Base-by-base conservation (phyloP, 2,888 invertebrate genomes). In the Flexamia atlantica region DNA sequence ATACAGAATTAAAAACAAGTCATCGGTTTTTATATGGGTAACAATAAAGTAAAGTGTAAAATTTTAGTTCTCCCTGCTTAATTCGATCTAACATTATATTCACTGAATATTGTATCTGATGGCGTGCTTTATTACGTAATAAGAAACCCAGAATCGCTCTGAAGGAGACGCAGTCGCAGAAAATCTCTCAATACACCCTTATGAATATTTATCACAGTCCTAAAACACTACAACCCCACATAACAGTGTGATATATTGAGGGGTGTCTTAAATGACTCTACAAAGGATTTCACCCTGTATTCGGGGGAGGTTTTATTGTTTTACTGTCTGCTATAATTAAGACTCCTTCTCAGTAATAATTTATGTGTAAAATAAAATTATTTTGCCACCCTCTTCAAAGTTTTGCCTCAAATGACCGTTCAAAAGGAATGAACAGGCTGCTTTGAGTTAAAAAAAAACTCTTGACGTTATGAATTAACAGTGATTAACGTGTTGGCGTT, bases 191-290 rank as follows among this genome's bases (percentile, higher is more conserved):
- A 64, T 64, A 64, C 64, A 10, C 5, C 5, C 64, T 64, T 64
- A 64, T 64, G 64, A 64, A 64, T 64, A 64, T 64, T 64, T 64
- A 64, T 64, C 64, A 64, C 30, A 28, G 30, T 30, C 30, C 64
- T 64, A 28, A 57, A 64, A 64, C 64, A 57, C 23, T 20, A 57
- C 57, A 64, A 5, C 64, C 64, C 64, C 64, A 64, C 64, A 64
- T 64, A 64, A 64, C 64, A 23, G 12, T 14, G 64, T 28, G 64
- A 64, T 64, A 64, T 64, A 64, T 64, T 64, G 64, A 30, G 64
- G 64, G 64, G 64, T 64, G 64, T 64, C 64, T 64, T 30, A 64
- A 64, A 64, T 64, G 64, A 64, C 64, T 64, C 64, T 64, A 64
- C 64, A 64, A 64, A 64, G 64, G 64, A 64, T 64, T 64, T 30